Conservation (phyloP, 2,797 vertebrate genomes). For the Karalla daura region DNA sequence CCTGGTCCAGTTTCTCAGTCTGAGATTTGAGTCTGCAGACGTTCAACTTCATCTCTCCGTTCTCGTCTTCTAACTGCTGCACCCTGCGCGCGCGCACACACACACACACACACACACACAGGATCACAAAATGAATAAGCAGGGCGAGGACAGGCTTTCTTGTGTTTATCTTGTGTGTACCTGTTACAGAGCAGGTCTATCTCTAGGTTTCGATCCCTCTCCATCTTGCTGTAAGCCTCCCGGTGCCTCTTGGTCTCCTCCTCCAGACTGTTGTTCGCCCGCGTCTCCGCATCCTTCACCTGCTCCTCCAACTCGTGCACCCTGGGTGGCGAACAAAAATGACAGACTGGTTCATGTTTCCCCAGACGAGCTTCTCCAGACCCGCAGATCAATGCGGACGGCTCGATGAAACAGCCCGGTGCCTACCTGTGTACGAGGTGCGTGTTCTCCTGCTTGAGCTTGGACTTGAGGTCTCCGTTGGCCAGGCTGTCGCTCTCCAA, state of each 20-base stretch:
- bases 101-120: neutral
- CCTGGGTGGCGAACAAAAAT: slow-evolving; percentile 74
- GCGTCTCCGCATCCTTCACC: slow-evolving; percentile 92
- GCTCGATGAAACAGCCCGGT: no score
- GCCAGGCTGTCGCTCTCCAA: slow-evolving; percentile 92
- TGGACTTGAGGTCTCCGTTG: slow-evolving; percentile 92
- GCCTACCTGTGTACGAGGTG: slow-evolving; percentile 95
- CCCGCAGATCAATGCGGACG: neutral
- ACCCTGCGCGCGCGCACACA: slow-evolving; percentile 51
- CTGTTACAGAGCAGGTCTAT: slow-evolving; percentile 91
- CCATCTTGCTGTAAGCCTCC: slow-evolving; percentile 90
- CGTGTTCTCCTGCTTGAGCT: slow-evolving; percentile 94
- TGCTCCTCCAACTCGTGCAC: slow-evolving; percentile 97
- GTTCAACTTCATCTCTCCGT: slow-evolving; percentile 86
- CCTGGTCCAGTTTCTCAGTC: slow-evolving; percentile 94
- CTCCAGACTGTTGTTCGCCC: slow-evolving; percentile 89
- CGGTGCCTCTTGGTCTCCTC: slow-evolving; percentile 91
- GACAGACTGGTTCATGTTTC: no score
- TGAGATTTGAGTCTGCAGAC: slow-evolving; percentile 91
- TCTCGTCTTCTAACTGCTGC: slow-evolving; percentile 93
- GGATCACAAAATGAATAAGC: neutral
- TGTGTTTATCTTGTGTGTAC: slow-evolving; percentile 66
- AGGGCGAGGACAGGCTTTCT: no score
- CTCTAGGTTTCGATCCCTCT: slow-evolving; percentile 89
- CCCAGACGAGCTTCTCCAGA: neutral